Evolutionary conservation across 2,888 invertebrate species (phyloP).

Genomic region (Melitaea athalia): DNA sequence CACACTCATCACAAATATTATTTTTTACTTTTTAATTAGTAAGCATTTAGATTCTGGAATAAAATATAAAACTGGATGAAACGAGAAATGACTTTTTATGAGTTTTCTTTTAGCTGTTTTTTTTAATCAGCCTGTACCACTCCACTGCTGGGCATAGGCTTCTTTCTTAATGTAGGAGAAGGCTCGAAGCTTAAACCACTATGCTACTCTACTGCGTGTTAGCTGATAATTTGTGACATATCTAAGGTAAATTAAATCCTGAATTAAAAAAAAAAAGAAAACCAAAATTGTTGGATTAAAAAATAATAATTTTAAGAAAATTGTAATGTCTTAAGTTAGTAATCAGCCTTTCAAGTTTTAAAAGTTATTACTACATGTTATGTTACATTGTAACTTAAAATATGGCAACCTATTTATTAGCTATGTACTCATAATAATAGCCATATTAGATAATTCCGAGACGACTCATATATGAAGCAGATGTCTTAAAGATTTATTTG

Average conservation of each 20-base stretch:
- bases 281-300: neutral
- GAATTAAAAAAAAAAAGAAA: too few species aligned
- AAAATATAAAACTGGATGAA: too few species aligned
- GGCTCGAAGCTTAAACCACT: too few species aligned
- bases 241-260: neutral
- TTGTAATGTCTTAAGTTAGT: neutral
- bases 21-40: neutral
- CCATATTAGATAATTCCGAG: neutral
- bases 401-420: slow-evolving; percentile 1
- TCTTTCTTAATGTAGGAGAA: too few species aligned
- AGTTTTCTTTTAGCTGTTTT: too few species aligned
- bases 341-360: neutral
- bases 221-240: too few species aligned
- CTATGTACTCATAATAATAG: slow-evolving; percentile 2
- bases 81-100: too few species aligned
- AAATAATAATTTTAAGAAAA: neutral
- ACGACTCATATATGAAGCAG: slow-evolving; percentile 11
- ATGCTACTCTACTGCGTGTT: too few species aligned
- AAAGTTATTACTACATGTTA: slow-evolving; percentile 11
- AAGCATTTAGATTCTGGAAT: too few species aligned
- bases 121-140: too few species aligned
- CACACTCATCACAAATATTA: neutral
- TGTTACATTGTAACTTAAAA: slow-evolving; percentile 9
- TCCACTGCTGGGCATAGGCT: too few species aligned
- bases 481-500: slow-evolving; percentile 22